A percentile compares a stretch with the other conserved stretches of the same genome.
Evolutionary conservation across 2,797 vertebrate genomes (phyloP).

Genomic region (Chaetodon trifasciatus): DNA sequence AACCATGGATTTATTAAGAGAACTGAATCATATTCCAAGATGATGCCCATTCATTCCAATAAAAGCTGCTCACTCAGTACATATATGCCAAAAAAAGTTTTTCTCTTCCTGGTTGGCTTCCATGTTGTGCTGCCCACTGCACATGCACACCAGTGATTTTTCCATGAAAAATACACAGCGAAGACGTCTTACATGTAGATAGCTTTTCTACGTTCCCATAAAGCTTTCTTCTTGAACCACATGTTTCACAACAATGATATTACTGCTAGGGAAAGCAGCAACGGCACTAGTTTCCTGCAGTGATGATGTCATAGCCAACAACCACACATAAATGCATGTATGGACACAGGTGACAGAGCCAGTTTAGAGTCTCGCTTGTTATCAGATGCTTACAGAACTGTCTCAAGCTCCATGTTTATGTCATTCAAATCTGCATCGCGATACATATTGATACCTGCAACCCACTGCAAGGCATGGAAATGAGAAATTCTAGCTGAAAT

Average conservation of each 20-base stretch:
- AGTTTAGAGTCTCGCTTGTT: not conserved
- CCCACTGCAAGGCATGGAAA: not conserved
- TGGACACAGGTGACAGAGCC: not conserved
- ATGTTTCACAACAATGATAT: not conserved
- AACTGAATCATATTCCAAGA: constrained; percentile 12
- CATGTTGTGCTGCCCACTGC: constrained; percentile 6
- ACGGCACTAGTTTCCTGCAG: no score
- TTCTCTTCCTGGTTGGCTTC: constrained; percentile 17
- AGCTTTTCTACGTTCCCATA: not conserved
- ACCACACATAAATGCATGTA: not conserved
- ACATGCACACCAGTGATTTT: not conserved
- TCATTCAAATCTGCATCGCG: not conserved
- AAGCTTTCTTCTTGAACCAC: not conserved
- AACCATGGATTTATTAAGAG: not conserved
- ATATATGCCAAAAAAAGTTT: constrained; percentile 7
- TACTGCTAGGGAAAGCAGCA: no score
- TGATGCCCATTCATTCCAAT: constrained; percentile 4
- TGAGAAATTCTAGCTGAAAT: not conserved
- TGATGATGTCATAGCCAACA: not conserved
- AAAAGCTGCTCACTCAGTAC: not conserved
- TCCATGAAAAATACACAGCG: not conserved
- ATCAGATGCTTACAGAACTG: not conserved
- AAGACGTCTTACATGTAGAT: not conserved
- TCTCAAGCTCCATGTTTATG: not conserved
- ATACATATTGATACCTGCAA: not conserved